Evolutionary conservation across 2,888 invertebrate genomes (phyloP).

Genomic region (Alcis repandata): DNA sequence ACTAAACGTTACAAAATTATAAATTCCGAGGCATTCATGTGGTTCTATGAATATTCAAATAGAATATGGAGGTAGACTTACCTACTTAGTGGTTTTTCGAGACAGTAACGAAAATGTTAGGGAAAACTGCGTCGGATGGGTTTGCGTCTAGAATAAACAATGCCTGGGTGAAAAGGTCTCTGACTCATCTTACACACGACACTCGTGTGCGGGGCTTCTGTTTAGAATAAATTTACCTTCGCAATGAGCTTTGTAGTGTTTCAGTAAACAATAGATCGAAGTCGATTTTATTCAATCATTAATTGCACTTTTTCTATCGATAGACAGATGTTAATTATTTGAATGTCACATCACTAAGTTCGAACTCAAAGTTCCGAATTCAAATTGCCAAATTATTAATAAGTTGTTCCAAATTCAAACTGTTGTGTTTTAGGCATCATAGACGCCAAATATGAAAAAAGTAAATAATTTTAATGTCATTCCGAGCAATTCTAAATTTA

Average conservation of each 20-base stretch:
- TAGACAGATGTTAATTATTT: slow-evolving; percentile 13
- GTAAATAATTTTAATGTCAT: background rate
- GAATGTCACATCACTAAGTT: slow-evolving; percentile 10
- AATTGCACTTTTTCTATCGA: slow-evolving; percentile 34
- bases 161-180: slow-evolving; percentile 77
- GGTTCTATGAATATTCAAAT: slow-evolving; percentile 68
- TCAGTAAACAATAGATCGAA: slow-evolving; percentile 59
- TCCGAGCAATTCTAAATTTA: background rate
- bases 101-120: slow-evolving; percentile 64
- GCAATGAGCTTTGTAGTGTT: slow-evolving; percentile 64
- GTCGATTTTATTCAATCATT: slow-evolving; percentile 52
- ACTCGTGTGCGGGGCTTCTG: slow-evolving; percentile 68
- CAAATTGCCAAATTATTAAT: slow-evolving; percentile 12
- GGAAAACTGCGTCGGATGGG: slow-evolving; percentile 70
- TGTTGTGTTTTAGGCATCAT: too few relatives aligned
- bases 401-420: too few relatives aligned
- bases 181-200: slow-evolving; percentile 76
- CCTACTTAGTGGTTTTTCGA: slow-evolving; percentile 39
- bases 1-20: slow-evolving; percentile 54
- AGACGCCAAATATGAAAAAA: too few relatives aligned
- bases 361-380: slow-evolving; percentile 7
- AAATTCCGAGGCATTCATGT: slow-evolving; percentile 59
- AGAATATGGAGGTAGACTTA: slow-evolving; percentile 48
- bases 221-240: slow-evolving; percentile 79
- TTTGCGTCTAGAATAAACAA: slow-evolving; percentile 79